A percentile compares a stretch with the other conserved stretches of the same genome.
phyloP scores from a whole-genome alignment of 1,140 invertebrate genomes.

The Neoseiulus cucumeris region DNA sequence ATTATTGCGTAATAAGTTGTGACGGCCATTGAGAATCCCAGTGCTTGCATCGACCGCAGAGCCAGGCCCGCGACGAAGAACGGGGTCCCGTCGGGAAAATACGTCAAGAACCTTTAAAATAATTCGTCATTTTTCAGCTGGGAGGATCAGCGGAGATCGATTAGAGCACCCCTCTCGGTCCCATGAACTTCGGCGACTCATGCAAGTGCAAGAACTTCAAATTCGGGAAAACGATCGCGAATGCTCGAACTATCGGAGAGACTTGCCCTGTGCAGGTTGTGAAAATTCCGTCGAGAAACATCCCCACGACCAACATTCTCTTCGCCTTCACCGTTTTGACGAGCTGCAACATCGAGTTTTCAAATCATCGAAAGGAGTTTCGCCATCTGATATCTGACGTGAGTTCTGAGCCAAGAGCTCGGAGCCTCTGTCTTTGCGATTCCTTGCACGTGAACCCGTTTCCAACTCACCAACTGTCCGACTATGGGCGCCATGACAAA shows the following conservation, averaged over 20 bases:
- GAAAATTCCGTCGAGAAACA: not conserved
- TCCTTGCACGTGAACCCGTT: no score
- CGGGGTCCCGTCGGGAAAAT: not conserved
- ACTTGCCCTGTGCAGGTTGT: not conserved
- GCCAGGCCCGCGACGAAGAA: not conserved
- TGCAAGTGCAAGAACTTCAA: no score
- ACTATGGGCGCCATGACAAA: not conserved
- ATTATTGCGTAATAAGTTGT: conserved; percentile 5
- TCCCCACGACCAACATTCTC: not conserved
- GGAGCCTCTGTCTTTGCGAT: no score
- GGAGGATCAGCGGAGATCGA: no score
- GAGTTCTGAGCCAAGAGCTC: no score
- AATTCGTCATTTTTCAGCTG: no score
- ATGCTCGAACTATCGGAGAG: not conserved
- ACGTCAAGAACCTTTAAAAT: not conserved
- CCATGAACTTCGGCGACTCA: no score
- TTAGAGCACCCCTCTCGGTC: no score
- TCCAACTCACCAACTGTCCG: not conserved
- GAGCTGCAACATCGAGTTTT: not conserved
- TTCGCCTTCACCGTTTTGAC: not conserved
- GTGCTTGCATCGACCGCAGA: not conserved
- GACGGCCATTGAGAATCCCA: not conserved
- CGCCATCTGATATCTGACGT: no score
- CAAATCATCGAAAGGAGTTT: no score
- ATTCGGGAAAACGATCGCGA: no score